Evolutionary conservation across 2,888 invertebrate species (phyloP), one percentile per base, ranked within the genome.

Genomic region (Ctenicera cuprea): DNA sequence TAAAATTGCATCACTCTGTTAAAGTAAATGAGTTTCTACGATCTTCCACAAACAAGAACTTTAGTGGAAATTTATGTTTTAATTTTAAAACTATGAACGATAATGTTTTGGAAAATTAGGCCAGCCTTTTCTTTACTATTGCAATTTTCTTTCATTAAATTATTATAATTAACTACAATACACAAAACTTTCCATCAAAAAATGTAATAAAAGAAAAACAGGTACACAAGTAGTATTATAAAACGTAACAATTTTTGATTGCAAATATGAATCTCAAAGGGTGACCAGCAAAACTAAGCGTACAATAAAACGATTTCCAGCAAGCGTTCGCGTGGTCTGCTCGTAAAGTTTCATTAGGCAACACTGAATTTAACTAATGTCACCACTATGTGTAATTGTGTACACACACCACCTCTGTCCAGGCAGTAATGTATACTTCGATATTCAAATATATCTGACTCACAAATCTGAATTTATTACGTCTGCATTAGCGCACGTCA

Each of bases 321-420:
- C 62, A 71, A 70, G 38, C 71, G 66, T 65, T 70, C 74, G 62
- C 71, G 66, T 67, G 71, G 74, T 59, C 59, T 38, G 83, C 81
- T 85, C 87, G 85, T 87, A 87, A 87, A 87, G 81, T 86, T 86
- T 87, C 86, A 87, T 87, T 87, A 87, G 86, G 81, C 81, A 81
- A 78, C 85, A 83, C 82, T 86, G 86, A 86, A 87, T 87, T 86
- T 84, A 86, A 86, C 85, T 86, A 86, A 87, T 86, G 87, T 86
- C 86, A 84, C 85, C 86, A 84, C 86, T 85, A 86, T 83, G 86
- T 84, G 85, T 86, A 85, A 86, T 86, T 85, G 85, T 85, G 85
- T 84, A 82, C 82, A 83, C 85, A 83, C 82, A 80, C 80, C 79
- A 82, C 82, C 80, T 83, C 82, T 81, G 80, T 80, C 79, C 75